Base-by-base conservation (phyloP, 1,140 invertebrate genomes). In the Nixonia krombeini region DNA sequence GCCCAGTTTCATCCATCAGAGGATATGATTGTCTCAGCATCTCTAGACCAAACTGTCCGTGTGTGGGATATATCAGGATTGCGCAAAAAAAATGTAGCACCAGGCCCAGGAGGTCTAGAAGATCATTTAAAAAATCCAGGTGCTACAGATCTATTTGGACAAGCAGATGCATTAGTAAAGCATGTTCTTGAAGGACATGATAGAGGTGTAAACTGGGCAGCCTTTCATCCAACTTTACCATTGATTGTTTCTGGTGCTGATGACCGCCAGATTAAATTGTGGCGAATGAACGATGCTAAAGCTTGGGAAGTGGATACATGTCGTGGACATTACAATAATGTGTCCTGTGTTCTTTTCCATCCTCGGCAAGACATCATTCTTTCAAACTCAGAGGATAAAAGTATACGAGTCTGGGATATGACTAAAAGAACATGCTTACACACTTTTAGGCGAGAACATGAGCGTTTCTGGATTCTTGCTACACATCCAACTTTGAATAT, bases 241-340 rank as follows among this genome's bases (percentile, higher is more conserved):
- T 84, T 99, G 18, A 96, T 99, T 70, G 95, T 96, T 0, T 99
- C 98, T 1, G 98, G 96, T 8, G 97, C 97, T 33, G 98, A 99
- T 86, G 98, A 99, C 86, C 87, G 97, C 15, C 94, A 97, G 76
- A 92, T 99, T 6, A 99, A 99, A 83, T 86, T 99, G 51, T 99
- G 98, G 98, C 88, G 98, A 63, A 99, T 99, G 95, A 99, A 99
- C 83, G 98, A 99, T 84, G 90, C 93, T 21, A 98, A 97, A 85
- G 98, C 97, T 0, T 99, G 98, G 98, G 98, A 99, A 86, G 96
- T 99, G 13, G 98, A 99, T 78, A 97, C 97, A 0, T 99, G 97
- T 73, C 90, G 98, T 37, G 98, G 98, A 0, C 98, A 99, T 84
- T 99, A 99, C 86, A 98, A 99, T 86, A 99, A 99, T 84, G 97